These are phyloP conservation scores for Drosophila aff. DNA, from an alignment of 1,140 invertebrate genomes.

Conservation along the genomic window DNA sequence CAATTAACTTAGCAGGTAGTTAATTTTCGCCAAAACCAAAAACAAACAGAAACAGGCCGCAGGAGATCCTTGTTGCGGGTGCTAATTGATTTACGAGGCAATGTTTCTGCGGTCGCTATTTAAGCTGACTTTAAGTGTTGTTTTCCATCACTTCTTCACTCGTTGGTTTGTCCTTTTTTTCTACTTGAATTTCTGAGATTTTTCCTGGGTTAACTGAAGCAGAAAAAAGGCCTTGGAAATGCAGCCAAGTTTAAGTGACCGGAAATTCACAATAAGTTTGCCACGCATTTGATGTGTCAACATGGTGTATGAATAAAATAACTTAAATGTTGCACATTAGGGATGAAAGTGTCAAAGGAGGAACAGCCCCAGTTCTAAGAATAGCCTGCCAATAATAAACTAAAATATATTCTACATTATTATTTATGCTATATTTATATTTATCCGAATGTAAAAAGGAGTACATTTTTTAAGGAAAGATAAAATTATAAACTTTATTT, in stretches of 20 bases:
- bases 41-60: slow-evolving; percentile 4
- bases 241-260: slow-evolving; percentile 56
- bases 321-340: slow-evolving; percentile 27
- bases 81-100: slow-evolving; percentile 75
- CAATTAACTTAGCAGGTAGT: slow-evolving; percentile 84
- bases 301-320: slow-evolving; percentile 51
- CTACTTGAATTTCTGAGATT: background rate
- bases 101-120: slow-evolving; percentile 31
- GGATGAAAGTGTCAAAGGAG: slow-evolving; percentile 14
- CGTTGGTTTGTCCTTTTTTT: background rate
- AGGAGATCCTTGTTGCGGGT: slow-evolving; percentile 38
- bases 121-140: slow-evolving; percentile 41
- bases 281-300: slow-evolving; percentile 55
- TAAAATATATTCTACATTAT: background rate
- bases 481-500: background rate
- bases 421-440: background rate
- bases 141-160: slow-evolving; percentile 1
- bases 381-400: background rate
- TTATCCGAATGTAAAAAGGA: background rate
- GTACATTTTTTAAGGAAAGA: background rate
- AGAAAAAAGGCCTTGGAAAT: slow-evolving; percentile 41
- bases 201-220: slow-evolving; percentile 41
- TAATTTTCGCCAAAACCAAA: slow-evolving; percentile 66
- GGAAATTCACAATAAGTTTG: slow-evolving; percentile 48
- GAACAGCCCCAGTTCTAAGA: background rate